Evolutionary conservation across 2,888 invertebrate genomes (phyloP), one percentile per base, ranked within the genome.

Genomic region (Epinotia nisella): DNA sequence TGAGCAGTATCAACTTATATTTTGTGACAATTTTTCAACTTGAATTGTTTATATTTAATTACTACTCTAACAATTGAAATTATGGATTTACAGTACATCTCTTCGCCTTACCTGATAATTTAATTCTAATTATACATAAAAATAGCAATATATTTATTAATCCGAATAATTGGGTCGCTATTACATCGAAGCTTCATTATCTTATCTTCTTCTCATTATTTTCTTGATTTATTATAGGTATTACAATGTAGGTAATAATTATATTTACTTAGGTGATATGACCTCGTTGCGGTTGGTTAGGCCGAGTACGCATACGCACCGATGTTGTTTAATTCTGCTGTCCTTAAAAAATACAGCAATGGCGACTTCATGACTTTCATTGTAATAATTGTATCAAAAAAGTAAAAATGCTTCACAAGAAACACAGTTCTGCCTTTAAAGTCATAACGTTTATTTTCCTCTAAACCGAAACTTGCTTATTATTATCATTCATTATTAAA

Each of bases 301-400:
- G 15, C 66, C n/a, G 17, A 35, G 19, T 21, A 35, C 21, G 3
- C 29, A 5, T 0, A 3, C 5, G 7, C 29, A 49, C 67, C 45
- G 45, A 60, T 61, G 60, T 15, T 19, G 53, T 56, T 41, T 53
- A 68, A 9, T 15, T 17, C 70, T 45, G 55, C 55, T 70, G 41
- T 21, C 41, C 41, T 58, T 69, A 69, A 64, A 73, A 64, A 29
- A 73, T 64, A 41, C 45, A 41, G 53, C 35, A 64, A 51, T 49
- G 21, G 64, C 69, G 58, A 69, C 73, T 73, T 69, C 73, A 73
- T 68, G 59, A 29, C 73, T 73, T 68, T 73, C 66, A 45, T 70
- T 69, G 65, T 70, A 75, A 70, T 74, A 74, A 73, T 75, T 75
- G 75, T 75, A 75, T 70, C 75, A 75, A 72, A 72, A 72, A 72